Conservation (phyloP, 2,113 vertebrate species). For the Bubalus kerabau region DNA sequence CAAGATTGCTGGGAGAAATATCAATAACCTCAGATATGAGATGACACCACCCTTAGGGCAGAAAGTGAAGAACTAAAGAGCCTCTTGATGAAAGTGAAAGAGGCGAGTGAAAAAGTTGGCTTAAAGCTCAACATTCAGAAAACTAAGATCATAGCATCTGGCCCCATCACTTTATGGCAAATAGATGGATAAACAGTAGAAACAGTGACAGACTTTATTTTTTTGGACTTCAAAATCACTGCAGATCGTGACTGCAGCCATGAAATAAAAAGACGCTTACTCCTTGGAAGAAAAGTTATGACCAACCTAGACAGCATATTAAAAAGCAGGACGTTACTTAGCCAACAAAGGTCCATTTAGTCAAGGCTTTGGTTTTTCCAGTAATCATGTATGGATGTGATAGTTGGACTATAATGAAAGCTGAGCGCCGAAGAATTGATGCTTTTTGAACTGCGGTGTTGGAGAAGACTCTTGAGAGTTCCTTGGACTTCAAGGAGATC, state of each 20-base stretch:
- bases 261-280: too few species aligned
- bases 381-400: neutral
- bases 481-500: neutral
- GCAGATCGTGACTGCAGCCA: too few species aligned
- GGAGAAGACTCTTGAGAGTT: neutral
- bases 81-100: too few species aligned
- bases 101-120: neutral
- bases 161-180: neutral
- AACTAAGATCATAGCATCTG: neutral
- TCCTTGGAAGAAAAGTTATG: neutral
- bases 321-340: neutral
- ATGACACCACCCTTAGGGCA: neutral
- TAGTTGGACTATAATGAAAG: neutral
- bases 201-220: too few species aligned
- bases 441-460: neutral
- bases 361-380: neutral
- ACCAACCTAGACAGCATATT: neutral
- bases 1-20: neutral
- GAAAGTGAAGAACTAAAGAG: neutral
- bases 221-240: too few species aligned
- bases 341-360: neutral
- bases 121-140: neutral
- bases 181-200: too few species aligned
- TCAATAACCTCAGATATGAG: neutral
- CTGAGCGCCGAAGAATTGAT: rapidly evolving